Conservation (phyloP, 2,888 invertebrate species). For the Anagyrus pseudococci region DNA sequence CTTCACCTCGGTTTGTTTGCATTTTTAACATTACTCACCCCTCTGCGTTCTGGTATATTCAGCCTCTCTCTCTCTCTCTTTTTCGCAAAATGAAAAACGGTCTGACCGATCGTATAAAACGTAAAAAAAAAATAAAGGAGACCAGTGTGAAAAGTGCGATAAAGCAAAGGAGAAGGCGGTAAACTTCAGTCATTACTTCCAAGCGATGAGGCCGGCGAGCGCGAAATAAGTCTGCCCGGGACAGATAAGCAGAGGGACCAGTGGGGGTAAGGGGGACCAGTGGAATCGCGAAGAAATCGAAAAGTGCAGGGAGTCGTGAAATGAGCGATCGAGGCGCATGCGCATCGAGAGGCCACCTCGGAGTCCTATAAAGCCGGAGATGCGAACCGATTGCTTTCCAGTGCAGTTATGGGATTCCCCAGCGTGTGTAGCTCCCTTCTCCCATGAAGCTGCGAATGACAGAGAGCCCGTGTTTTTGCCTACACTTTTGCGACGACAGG, state of each 20-base stretch:
- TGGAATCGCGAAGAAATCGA: slow-evolving; percentile 54
- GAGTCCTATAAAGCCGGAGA: slow-evolving; percentile 50
- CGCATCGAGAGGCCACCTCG: slow-evolving; percentile 37
- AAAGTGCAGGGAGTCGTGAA: slow-evolving; percentile 58
- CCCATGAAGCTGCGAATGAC: too few species aligned
- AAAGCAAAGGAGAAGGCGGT: neutral
- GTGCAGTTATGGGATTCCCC: too few species aligned
- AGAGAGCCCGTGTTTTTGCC: too few species aligned
- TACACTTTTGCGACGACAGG: too few species aligned
- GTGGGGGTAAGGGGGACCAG: slow-evolving; percentile 4
- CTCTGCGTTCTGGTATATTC: too few species aligned
- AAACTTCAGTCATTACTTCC: slow-evolving; percentile 47
- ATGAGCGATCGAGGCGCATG: slow-evolving; percentile 51
- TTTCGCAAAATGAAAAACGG: too few species aligned
- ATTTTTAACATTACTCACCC: too few species aligned
- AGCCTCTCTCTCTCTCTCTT: too few species aligned
- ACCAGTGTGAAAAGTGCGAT: neutral
- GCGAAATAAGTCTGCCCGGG: slow-evolving; percentile 45
- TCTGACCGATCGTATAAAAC: too few species aligned
- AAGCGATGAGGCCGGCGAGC: slow-evolving; percentile 44
- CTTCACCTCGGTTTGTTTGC: too few species aligned
- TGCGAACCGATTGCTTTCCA: slow-evolving; percentile 48
- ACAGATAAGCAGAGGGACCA: slow-evolving; percentile 55
- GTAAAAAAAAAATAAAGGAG: neutral
- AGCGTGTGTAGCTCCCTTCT: too few species aligned